Base-by-base conservation (phyloP, 2,797 vertebrate species). In the Sebastes trivittatus region DNA sequence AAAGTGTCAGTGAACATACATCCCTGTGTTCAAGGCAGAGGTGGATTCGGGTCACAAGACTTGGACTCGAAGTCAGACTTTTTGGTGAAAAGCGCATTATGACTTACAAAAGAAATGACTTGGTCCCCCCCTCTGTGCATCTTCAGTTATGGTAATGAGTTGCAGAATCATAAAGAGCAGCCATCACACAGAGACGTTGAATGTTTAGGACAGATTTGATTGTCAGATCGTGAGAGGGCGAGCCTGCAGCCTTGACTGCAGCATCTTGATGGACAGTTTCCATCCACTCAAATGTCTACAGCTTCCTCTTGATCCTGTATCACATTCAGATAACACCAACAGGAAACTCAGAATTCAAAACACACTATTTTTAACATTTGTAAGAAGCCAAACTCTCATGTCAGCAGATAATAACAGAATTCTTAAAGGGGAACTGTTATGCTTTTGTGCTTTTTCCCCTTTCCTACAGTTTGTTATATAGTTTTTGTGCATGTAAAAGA, bases 191-290 rank as follows among this genome's bases (percentile, higher is more conserved):
- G 61, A 16, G 80, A 79, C 54, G 0, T 30, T 1, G 3, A 54
- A 38, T 18, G 3, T 69, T 23, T 32, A 55, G 82, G 76, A 67
- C 75, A 65, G 42, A 56, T 68, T 62, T 81, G 77, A 85, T 62
- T 72, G 81, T 80, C 72, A 72, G 46, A 22, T 13, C 5, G 10
- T 25, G 23, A 63, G 59, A 2, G 55, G 20, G 58, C 10, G 23
- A 38, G 64, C 16, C 38, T 66, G 34, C 11, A 75, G 76, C 75
- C 38, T 76, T 54, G 13, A 65, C 49, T 34, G 38, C 13, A 36
- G n/a, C 38, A 54, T n/a, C 49, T n/a, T 22, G 36, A 84, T 6
- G 11, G 72, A 78, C 71, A 14, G 20, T 25, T 34, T 76, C 25
- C 65, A 27, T 32, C 20, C 27, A 18, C 38, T 32, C 14, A 36